phyloP scores from a whole-genome alignment of 1,140 invertebrate genomes.

The Vanessa tameamea region DNA sequence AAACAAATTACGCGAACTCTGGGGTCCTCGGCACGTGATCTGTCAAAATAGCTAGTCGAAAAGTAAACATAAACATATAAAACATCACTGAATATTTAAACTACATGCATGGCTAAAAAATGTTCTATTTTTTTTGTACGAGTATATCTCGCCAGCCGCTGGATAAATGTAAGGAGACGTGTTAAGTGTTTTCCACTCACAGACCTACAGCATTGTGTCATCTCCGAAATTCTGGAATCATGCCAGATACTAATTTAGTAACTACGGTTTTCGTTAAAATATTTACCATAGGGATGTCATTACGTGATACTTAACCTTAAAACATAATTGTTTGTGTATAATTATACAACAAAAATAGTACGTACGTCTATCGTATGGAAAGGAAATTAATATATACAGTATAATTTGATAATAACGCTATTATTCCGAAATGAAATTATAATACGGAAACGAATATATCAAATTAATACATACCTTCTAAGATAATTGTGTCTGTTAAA shows the following conservation, averaged over 20 bases:
- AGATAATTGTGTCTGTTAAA: no score
- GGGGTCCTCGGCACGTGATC: no score
- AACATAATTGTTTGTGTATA: no score
- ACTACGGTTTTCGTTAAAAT: not conserved
- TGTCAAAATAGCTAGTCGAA: not conserved
- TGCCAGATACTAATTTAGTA: not conserved
- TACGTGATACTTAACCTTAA: no score
- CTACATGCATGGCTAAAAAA: not conserved
- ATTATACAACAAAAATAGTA: no score
- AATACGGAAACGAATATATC: no score
- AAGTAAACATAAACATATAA: not conserved
- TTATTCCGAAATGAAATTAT: no score
- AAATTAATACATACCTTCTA: no score
- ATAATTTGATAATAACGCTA: no score
- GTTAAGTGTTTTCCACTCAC: slow-evolving; percentile 14
- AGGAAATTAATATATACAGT: no score
- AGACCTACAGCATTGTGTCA: not conserved
- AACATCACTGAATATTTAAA: not conserved
- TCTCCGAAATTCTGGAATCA: slow-evolving; percentile 9
- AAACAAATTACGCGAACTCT: no score
- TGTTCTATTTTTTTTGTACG: not conserved
- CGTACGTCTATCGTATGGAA: no score
- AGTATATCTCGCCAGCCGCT: slow-evolving; percentile 1
- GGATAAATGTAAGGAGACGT: slow-evolving; percentile 6
- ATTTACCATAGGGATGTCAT: not conserved